Conservation (phyloP, 2,113 vertebrate species). For the Muscicapa adusta region DNA sequence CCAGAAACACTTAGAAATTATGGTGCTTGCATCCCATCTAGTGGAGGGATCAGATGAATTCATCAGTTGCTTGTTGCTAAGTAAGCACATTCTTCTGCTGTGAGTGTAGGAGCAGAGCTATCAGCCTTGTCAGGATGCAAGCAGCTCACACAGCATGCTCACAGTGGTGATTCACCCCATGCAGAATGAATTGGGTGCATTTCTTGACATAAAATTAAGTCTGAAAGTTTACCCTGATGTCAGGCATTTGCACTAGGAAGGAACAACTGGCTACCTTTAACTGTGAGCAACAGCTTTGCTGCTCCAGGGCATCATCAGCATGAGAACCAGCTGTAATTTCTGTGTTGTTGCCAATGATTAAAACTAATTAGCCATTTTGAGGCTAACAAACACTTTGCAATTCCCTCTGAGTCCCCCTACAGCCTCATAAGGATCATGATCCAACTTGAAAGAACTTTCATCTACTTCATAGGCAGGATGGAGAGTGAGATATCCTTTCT, state of each 20-base stretch:
- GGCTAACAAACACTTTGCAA: neutral
- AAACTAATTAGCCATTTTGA: slow-evolving; percentile 13
- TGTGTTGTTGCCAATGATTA: slow-evolving; percentile 3
- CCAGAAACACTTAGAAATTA: neutral
- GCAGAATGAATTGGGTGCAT: neutral
- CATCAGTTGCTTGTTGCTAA: slow-evolving; percentile 28
- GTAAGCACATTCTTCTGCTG: neutral
- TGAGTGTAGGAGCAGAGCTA: neutral
- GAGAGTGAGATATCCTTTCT: neutral
- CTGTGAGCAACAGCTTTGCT: neutral
- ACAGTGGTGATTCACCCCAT: neutral
- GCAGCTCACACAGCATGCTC: neutral
- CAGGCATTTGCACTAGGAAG: neutral
- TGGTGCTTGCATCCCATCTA: slow-evolving; percentile 59
- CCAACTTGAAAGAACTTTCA: neutral
- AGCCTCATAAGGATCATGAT: neutral
- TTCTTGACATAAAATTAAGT: neutral
- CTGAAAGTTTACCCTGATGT: neutral
- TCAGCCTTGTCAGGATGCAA: neutral
- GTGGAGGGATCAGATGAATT: slow-evolving; percentile 58
- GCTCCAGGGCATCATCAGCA: neutral
- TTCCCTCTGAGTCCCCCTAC: neutral
- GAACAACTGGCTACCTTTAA: neutral
- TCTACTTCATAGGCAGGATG: neutral
- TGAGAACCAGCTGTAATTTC: slow-evolving; percentile 4